These are phyloP conservation scores for Indri indri DNA, from an alignment of 2,113 vertebrate genomes.

Conservation along the genomic window DNA sequence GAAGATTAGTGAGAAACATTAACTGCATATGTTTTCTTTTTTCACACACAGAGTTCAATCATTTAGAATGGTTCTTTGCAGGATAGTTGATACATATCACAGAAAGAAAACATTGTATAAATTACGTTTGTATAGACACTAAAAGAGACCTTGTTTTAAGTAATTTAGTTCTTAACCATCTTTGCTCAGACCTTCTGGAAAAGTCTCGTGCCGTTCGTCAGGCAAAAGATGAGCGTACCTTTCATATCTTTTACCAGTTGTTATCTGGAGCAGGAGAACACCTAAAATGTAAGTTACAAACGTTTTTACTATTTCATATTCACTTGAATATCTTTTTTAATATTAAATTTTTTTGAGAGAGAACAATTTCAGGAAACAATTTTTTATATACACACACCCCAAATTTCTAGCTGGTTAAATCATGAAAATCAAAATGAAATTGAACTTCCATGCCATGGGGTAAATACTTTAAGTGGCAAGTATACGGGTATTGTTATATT, in stretches of 20 bases:
- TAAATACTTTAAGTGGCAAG: neutral
- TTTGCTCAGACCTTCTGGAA: conserved; percentile 92
- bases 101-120: neutral
- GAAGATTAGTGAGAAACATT: neutral
- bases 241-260: conserved; percentile 98
- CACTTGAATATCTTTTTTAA: neutral
- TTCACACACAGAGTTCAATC: neutral
- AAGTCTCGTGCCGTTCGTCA: conserved; percentile 98
- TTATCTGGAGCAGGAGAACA: conserved; percentile 96
- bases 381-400: neutral
- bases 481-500: neutral
- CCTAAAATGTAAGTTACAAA: conserved; percentile 90
- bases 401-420: neutral
- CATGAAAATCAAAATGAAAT: neutral
- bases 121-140: neutral
- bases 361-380: neutral
- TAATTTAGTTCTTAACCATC: conserved; percentile 83
- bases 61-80: neutral
- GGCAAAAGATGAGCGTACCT: conserved; percentile 98
- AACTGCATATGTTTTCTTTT: neutral
- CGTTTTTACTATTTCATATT: neutral
- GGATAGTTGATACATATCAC: neutral
- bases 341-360: neutral
- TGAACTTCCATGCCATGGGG: neutral
- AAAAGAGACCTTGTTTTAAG: neutral